phyloP scores from a whole-genome alignment of 2,797 vertebrate species.

The Chelidonichthys spinosus region DNA sequence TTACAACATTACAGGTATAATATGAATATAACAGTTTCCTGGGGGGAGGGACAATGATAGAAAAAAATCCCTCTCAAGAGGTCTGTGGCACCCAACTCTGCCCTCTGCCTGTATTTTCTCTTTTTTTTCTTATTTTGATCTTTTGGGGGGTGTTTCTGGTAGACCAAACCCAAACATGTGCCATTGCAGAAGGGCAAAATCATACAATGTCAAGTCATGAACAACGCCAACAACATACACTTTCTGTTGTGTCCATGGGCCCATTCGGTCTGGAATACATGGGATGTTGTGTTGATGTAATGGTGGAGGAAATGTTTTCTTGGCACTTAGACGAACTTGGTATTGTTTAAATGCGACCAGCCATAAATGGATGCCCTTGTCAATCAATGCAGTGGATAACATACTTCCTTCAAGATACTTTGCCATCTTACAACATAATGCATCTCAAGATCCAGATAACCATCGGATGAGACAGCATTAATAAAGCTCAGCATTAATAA shows the following conservation, averaged over 20 bases:
- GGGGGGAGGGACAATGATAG: too few relatives aligned
- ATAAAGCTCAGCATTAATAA: not conserved
- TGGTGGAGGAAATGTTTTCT: not conserved
- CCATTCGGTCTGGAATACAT: slow-evolving; percentile 1
- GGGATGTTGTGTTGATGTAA: slow-evolving; percentile 1
- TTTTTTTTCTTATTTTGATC: too few relatives aligned
- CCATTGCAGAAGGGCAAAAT: too few relatives aligned
- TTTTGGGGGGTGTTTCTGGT: too few relatives aligned
- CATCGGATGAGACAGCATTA: not conserved
- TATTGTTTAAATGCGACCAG: not conserved
- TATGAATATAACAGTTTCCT: too few relatives aligned
- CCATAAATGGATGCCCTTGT: not conserved
- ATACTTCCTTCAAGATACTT: not conserved
- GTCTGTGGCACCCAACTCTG: too few relatives aligned
- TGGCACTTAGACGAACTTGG: not conserved
- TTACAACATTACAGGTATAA: not conserved
- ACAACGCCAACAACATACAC: not conserved
- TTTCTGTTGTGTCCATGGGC: slow-evolving; percentile 3
- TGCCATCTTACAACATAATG: not conserved
- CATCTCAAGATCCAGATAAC: not conserved
- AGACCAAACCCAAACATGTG: too few relatives aligned
- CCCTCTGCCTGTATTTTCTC: too few relatives aligned
- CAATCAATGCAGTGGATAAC: not conserved
- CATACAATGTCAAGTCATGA: too few relatives aligned
- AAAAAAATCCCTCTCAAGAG: too few relatives aligned